phyloP scores from a whole-genome alignment of 2,797 vertebrate species.

The Propithecus perrieri region DNA sequence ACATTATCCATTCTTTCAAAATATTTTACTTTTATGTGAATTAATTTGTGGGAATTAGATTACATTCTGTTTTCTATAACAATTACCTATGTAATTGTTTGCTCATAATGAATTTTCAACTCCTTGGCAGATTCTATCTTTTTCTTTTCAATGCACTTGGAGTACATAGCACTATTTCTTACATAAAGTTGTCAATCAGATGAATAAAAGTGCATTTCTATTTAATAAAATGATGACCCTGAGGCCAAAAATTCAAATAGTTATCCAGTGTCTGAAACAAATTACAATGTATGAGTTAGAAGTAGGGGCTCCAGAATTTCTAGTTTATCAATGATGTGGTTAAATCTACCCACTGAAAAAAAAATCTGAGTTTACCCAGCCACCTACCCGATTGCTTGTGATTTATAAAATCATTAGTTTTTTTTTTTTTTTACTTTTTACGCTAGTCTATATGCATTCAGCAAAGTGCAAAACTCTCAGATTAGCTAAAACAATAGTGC shows the following conservation, averaged over 20 bases:
- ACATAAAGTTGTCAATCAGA: neutral
- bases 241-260: neutral
- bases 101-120: neutral
- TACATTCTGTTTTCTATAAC: neutral
- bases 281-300: neutral
- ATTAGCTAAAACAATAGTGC: neutral
- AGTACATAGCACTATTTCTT: neutral
- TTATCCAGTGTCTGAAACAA: neutral
- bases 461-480: neutral
- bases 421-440: neutral
- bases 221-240: neutral
- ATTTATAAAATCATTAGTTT: neutral
- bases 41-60: neutral
- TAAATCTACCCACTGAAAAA: neutral
- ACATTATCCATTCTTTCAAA: neutral
- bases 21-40: neutral
- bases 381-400: neutral
- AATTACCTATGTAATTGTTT: neutral
- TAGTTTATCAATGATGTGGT: neutral
- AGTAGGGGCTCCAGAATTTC: neutral
- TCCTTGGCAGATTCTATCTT: neutral
- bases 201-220: constrained; percentile 23
- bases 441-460: neutral
- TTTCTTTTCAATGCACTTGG: neutral
- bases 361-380: neutral